These are phyloP conservation scores for Pocillopora meandrina DNA, from an alignment of 92 coral and sea anemone species.

Conservation along the genomic window DNA sequence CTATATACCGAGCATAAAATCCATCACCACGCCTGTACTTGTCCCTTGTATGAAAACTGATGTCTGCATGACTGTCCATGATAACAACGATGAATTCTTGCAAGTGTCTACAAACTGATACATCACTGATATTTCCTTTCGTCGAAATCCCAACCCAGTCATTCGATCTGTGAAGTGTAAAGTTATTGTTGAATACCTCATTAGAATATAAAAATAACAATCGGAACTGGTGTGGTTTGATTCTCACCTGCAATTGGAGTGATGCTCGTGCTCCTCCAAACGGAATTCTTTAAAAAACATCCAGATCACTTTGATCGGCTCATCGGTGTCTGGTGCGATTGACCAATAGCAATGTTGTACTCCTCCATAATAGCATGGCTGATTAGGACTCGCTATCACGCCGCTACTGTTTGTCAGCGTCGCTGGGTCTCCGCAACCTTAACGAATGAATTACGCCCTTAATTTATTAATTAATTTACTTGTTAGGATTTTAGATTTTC, in stretches of 20 bases:
- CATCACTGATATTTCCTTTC: neutral
- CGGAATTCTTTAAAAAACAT: neutral
- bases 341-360: slow-evolving; percentile 2
- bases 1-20: slow-evolving; percentile 1
- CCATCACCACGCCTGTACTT: slow-evolving; percentile 7
- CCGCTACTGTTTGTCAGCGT: neutral
- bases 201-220: too few species aligned
- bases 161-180: neutral
- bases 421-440: neutral
- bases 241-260: neutral
- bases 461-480: neutral
- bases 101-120: neutral
- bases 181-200: neutral
- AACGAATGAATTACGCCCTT: neutral
- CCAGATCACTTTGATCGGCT: neutral
- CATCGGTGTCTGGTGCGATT: neutral
- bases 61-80: neutral
- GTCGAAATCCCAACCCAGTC: slow-evolving; percentile 9
- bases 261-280: neutral
- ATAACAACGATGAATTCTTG: neutral
- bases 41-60: slow-evolving; percentile 8
- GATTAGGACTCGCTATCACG: neutral
- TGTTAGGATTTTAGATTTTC: too few species aligned
- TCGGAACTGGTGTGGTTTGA: neutral
- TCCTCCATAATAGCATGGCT: slow-evolving; percentile 21